Conservation (phyloP, 1,140 invertebrate genomes). For the Diachasmimorpha longicaudata region DNA sequence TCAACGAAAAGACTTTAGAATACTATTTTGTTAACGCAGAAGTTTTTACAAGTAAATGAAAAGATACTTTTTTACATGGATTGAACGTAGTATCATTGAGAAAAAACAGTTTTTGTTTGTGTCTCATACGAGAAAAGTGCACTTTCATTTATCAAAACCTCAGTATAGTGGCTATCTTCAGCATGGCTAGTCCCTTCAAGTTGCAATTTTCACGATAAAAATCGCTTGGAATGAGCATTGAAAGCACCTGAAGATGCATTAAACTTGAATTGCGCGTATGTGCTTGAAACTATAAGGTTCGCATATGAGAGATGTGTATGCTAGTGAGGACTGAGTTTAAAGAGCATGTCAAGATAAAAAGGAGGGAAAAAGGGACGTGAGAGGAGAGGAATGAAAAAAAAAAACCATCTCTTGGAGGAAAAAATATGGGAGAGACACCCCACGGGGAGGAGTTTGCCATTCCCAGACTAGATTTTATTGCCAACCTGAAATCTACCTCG, state of each 20-base stretch:
- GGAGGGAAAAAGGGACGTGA: neutral
- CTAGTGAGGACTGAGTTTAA: neutral
- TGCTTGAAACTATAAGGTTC: neutral
- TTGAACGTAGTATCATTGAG: too few species aligned
- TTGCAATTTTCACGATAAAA: constrained; percentile 39
- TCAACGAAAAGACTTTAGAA: too few species aligned
- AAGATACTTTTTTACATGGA: too few species aligned
- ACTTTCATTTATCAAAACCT: neutral
- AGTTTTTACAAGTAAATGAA: too few species aligned
- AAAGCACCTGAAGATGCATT: constrained; percentile 30
- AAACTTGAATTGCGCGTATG: constrained; percentile 42
- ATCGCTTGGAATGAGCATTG: constrained; percentile 32
- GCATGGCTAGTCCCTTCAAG: constrained; percentile 36
- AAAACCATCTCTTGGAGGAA: neutral
- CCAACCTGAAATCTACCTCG: too few species aligned
- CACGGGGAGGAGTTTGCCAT: too few species aligned
- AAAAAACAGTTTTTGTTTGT: neutral
- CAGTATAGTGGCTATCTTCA: neutral
- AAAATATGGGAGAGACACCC: neutral
- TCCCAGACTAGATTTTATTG: too few species aligned
- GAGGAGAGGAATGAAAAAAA: neutral
- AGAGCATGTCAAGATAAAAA: neutral
- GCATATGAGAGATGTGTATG: neutral
- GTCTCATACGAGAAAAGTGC: neutral
- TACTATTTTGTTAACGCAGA: too few species aligned